A percentile compares a stretch with the other conserved stretches of the same genome.
phyloP scores from a whole-genome alignment of 2,888 invertebrate species.

The Sarcophaga carnaria region DNA sequence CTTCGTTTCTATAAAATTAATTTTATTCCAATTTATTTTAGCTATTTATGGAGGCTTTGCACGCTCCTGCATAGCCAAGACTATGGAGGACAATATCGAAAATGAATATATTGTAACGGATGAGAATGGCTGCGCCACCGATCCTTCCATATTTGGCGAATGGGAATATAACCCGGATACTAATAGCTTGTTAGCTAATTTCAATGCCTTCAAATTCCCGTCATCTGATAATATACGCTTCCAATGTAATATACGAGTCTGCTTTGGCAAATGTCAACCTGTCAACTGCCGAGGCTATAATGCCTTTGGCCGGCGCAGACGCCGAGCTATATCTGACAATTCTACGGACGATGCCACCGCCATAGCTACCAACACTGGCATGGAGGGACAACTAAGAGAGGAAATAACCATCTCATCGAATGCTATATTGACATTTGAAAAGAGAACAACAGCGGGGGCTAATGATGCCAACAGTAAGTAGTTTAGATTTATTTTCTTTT shows the following conservation, averaged over 20 bases:
- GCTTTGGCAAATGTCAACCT: conserved; percentile 97
- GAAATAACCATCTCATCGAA: conserved; percentile 96
- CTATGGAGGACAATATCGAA: conserved; percentile 93
- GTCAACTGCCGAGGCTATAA: conserved; percentile 96
- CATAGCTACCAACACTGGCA: conserved; percentile 83
- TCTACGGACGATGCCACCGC: conserved; percentile 83
- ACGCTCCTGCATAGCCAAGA: conserved; percentile 95
- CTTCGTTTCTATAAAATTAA: neutral
- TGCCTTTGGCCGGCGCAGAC: conserved; percentile 92
- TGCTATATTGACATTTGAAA: conserved; percentile 94
- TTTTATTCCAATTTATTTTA: conserved; percentile 73
- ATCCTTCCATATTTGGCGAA: conserved; percentile 95
- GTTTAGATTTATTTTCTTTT: conserved; percentile 4
- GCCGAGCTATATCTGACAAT: conserved; percentile 83
- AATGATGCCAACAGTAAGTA: conserved; percentile 89
- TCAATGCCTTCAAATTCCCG: conserved; percentile 97
- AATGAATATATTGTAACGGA: conserved; percentile 96
- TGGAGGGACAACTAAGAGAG: conserved; percentile 92
- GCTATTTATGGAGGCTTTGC: conserved; percentile 97
- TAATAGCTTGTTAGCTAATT: conserved; percentile 92
- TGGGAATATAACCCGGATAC: conserved; percentile 95
- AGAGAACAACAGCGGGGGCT: conserved; percentile 86
- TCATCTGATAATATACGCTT: conserved; percentile 96
- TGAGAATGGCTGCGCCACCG: conserved; percentile 96
- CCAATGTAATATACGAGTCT: conserved; percentile 97